Evolutionary conservation across 2,113 vertebrate species (phyloP).

Genomic region (Nansenia antarctica): DNA sequence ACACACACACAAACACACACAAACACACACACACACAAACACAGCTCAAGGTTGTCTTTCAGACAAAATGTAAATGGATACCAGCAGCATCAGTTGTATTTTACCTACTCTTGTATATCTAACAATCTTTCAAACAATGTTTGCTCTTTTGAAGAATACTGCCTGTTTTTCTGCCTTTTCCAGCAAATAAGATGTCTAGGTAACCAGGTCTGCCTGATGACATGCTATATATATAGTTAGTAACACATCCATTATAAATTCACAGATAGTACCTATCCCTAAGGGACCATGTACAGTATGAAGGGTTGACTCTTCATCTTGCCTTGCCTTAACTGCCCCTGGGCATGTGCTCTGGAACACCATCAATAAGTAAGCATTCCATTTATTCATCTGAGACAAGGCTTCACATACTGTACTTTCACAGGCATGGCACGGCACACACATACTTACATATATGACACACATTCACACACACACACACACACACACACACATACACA

Average conservation of each 20-base stretch:
- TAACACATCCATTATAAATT: no score
- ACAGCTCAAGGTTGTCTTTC: neutral
- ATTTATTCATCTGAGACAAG: slow-evolving; percentile 12
- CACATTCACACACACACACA: neutral
- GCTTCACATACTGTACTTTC: slow-evolving; percentile 1
- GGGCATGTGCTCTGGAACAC: neutral
- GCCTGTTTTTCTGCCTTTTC: no score
- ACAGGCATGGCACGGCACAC: neutral
- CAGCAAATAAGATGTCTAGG: no score
- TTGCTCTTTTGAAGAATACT: no score
- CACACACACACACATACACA: neutral
- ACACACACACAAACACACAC: neutral
- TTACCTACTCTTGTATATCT: no score
- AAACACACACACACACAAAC: neutral
- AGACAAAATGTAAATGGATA: neutral
- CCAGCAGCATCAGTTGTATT: no score
- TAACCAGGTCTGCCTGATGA: no score
- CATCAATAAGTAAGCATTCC: slow-evolving; percentile 26
- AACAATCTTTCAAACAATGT: no score
- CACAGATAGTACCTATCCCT: no score
- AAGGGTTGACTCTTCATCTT: neutral
- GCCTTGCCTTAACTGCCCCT: neutral
- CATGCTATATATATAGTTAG: no score
- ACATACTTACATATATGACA: neutral
- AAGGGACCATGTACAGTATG: no score